phyloP scores from a whole-genome alignment of 64 coral and sea anemone species.

The Montipora foliosa region DNA sequence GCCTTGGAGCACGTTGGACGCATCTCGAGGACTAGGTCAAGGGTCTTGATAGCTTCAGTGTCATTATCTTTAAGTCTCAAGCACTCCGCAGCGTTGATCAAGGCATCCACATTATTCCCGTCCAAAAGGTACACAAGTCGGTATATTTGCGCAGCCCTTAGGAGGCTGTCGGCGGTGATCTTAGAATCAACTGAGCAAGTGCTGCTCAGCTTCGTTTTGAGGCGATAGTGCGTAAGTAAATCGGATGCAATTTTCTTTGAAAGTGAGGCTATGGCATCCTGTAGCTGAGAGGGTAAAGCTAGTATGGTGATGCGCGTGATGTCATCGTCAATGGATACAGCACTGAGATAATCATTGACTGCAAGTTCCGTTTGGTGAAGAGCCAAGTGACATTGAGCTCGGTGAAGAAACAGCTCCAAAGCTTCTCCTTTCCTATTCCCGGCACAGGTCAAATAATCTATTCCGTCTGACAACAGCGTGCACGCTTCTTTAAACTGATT shows the following conservation, averaged over 20 bases:
- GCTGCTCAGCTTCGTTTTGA: conserved; percentile 55
- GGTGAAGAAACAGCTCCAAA: conserved; percentile 67
- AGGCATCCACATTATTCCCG: conserved; percentile 69
- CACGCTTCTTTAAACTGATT: conserved; percentile 74
- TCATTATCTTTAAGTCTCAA: conserved; percentile 71
- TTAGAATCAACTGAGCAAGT: conserved; percentile 77
- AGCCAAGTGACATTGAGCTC: conserved; percentile 72
- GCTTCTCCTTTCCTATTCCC: conserved; percentile 31
- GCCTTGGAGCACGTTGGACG: conserved; percentile 67
- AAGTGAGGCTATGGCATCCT: conserved; percentile 16
- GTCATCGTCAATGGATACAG: conserved; percentile 67
- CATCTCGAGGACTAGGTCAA: conserved; percentile 37
- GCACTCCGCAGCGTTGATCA: conserved; percentile 76
- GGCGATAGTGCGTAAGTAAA: conserved; percentile 64
- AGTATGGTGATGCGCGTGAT: conserved; percentile 56
- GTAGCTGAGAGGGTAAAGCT: conserved; percentile 40
- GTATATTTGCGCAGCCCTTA: conserved; percentile 58
- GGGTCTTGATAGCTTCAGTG: conserved; percentile 57
- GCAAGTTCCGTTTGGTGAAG: conserved; percentile 64
- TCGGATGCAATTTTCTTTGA: conserved; percentile 70
- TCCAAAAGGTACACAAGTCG: conserved; percentile 67
- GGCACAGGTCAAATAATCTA: not conserved
- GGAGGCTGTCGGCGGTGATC: conserved; percentile 67
- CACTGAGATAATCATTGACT: conserved; percentile 71
- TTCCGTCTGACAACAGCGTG: conserved; percentile 70